Base-by-base conservation (phyloP, 2,888 invertebrate species). In the Macrophya alboannulata region DNA sequence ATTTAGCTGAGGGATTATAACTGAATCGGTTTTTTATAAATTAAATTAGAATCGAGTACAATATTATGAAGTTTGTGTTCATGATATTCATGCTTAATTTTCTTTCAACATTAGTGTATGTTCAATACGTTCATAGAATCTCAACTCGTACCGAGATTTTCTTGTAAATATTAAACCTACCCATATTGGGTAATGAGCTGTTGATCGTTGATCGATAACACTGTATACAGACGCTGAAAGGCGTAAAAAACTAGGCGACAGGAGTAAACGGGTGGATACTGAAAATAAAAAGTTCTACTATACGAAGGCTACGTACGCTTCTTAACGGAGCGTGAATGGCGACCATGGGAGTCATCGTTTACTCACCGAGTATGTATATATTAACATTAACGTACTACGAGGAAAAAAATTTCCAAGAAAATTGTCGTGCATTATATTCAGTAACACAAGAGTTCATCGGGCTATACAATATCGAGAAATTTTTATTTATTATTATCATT, bases 341-440 rank as follows among this genome's bases (percentile, higher is more conserved):
- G 89, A 90, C 90, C 88, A 92, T 92, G 92, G 92, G 93, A 88
- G 93, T 93, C 86, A 92, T 93, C 88, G 91, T 92, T 74, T 92
- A 92, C 87, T 90, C 90, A 88, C 92, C 92, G 90, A 91, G 93
- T 93, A 93, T 76, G 92, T 92, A 88, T 31, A 31, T 86, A 72
- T 85, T 12, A 43, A 51, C 9, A 48, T 48, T 48, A 76, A 76
- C 74, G 45, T 76, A 76, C 45, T 76, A 76, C 74, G 48, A 55
- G n/a, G 31, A 81, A 62, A 4, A 71, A 31, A 71, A 40, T 68
- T 55, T n/a, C 55, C n/a, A n/a, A 55, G n/a, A 8, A n/a, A n/a
- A 55, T 2, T 8, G n/a, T n/a, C 55, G n/a, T n/a, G 55, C 1
- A n/a, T 31, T 31, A 31, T 31, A 31, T 31, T 31, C 31, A 31